These are phyloP conservation scores for Bos javanicus DNA, from an alignment of 2,113 vertebrate species.

Conservation along the genomic window DNA sequence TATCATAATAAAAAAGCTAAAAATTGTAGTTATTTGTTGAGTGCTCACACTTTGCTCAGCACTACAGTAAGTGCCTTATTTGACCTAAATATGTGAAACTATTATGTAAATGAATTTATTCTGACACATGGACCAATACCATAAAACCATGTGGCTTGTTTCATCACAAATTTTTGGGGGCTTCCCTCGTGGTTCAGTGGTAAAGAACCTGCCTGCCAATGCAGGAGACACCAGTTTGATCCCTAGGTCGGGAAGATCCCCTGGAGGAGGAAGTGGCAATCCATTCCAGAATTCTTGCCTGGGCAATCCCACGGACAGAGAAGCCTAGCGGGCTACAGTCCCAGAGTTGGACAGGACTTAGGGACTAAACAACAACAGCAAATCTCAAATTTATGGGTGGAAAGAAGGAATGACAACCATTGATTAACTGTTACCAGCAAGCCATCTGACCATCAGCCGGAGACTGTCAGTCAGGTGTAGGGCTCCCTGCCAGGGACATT, in stretches of 20 bases:
- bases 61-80: background rate
- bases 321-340: background rate
- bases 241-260: background rate
- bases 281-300: background rate
- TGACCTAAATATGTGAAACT: background rate
- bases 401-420: background rate
- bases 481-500: background rate
- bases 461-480: background rate
- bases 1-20: background rate
- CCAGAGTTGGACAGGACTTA: background rate
- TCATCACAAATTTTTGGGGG: background rate
- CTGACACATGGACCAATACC: background rate
- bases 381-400: background rate
- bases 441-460: background rate
- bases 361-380: background rate
- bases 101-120: background rate
- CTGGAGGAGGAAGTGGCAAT: background rate
- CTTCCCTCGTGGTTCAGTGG: background rate
- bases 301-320: background rate
- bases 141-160: background rate
- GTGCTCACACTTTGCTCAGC: background rate
- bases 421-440: background rate
- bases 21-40: background rate
- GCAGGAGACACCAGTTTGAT: background rate
- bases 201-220: background rate